Evolutionary conservation across 1,140 invertebrate species (phyloP), one percentile per base, ranked within the genome.

Genomic region (Antheraea pernyi): DNA sequence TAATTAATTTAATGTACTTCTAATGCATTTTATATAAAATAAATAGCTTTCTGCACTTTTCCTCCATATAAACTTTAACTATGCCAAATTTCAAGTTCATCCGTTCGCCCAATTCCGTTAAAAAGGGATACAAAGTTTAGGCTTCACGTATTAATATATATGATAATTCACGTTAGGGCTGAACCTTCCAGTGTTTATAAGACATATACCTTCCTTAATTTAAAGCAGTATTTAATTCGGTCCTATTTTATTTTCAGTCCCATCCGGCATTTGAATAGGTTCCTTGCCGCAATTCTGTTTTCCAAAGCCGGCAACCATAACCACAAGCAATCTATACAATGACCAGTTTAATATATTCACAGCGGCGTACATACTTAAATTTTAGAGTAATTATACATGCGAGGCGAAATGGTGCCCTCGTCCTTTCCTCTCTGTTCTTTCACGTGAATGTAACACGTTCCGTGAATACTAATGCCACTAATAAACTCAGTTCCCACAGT

Each of bases 401-500:
- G 65, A 66, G 59, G 62, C 63, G 63, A 70, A 70, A 65, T n/a
- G 61, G 13, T 3, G 53, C 62, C 42, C 22, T 42, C 13, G 46
- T 53, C 46, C 46, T 53, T 53, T 53, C 46, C 46, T 53, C 46
- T 60, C 18, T 30, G 61, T 37, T 11, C 22, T 63, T 63, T 63
- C 61, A 63, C 61, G 37, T 63, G 19, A 37, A 30, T 18, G 59
- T 61, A 42, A 59, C 63, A 60, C 67, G 67, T 66, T 65, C 19
- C 67, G 63, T 71, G 73, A 67, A 74, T 74, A 68, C 59, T 62
- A 61, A 74, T 53, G 10, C 16, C 46, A 74, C 71, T 74, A 71
- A 71, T 74, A 69, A 71, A 53, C 9, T 65, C 68, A 36, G 70
- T 74, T 74, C 68, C 68, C 69, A 69, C 64, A 37, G 59, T 37